Evolutionary conservation across 1,140 invertebrate species (phyloP).

Genomic region (roundworm (Caenorhabditis elegans)): DNA sequence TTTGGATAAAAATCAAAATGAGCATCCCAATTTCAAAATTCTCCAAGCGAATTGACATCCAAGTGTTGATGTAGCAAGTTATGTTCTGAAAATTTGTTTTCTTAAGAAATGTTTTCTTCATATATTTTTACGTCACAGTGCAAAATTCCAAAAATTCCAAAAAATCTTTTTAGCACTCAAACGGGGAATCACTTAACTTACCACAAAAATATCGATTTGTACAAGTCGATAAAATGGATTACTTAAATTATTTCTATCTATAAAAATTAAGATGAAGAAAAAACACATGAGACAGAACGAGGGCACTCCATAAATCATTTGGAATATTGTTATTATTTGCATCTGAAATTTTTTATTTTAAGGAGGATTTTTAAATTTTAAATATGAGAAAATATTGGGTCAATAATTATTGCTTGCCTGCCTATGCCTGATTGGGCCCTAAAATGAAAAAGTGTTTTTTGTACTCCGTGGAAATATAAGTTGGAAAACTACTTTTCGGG

Average conservation of each 20-base stretch:
- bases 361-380: no score
- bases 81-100: conserved; percentile 6
- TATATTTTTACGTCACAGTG: background rate
- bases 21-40: background rate
- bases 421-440: no score
- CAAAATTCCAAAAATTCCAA: no score
- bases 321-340: background rate
- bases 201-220: background rate
- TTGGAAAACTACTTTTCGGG: no score
- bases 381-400: no score
- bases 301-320: background rate
- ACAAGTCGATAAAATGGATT: background rate
- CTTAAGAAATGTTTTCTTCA: no score
- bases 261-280: background rate
- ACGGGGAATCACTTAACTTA: no score
- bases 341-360: background rate
- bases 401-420: no score
- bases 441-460: no score
- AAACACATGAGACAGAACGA: background rate
- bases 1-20: background rate
- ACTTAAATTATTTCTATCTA: background rate
- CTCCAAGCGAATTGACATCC: background rate
- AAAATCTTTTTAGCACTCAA: no score
- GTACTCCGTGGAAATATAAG: no score
- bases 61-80: background rate